Percentiles rank a stretch among this genome's conserved stretches.
Conservation (phyloP, 2,888 invertebrate species). For the Tenthredo notha region DNA sequence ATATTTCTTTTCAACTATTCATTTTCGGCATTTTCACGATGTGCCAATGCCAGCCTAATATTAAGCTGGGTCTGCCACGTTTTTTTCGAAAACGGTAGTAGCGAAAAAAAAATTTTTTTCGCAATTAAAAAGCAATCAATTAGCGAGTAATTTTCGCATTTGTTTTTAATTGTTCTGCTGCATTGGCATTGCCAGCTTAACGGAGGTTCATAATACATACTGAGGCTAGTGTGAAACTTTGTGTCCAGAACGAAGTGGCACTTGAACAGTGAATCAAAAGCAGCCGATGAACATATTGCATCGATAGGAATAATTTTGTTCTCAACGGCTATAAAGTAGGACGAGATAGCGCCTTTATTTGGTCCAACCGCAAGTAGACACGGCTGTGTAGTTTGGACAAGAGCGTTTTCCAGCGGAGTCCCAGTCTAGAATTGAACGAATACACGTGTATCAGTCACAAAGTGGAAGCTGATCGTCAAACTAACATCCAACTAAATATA, state of each 20-base stretch:
- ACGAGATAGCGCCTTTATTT: not conserved
- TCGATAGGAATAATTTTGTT: not conserved
- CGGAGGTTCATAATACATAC: constrained; percentile 2
- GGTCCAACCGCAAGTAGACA: constrained; percentile 42
- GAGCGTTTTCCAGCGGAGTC: constrained; percentile 30
- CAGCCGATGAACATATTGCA: constrained; percentile 6
- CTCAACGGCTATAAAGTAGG: constrained; percentile 41
- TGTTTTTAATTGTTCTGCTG: too few relatives aligned
- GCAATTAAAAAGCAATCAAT: too few relatives aligned
- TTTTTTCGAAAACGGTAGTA: too few relatives aligned
- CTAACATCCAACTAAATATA: not conserved
- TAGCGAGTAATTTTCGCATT: too few relatives aligned
- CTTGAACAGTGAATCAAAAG: constrained; percentile 39
- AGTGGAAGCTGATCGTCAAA: not conserved
- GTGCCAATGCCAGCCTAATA: too few relatives aligned
- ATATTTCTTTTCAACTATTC: too few relatives aligned
- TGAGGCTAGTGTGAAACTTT: constrained; percentile 12
- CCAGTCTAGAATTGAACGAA: constrained; percentile 31
- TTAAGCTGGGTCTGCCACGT: too few relatives aligned
- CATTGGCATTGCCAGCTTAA: too few relatives aligned
- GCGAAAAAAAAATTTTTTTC: too few relatives aligned
- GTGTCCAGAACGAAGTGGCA: constrained; percentile 38
- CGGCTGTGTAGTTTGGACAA: not conserved
- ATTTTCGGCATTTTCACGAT: too few relatives aligned
- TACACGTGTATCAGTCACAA: not conserved